phyloP scores from a whole-genome alignment of 2,888 invertebrate genomes.

The Halictus ligatus region DNA sequence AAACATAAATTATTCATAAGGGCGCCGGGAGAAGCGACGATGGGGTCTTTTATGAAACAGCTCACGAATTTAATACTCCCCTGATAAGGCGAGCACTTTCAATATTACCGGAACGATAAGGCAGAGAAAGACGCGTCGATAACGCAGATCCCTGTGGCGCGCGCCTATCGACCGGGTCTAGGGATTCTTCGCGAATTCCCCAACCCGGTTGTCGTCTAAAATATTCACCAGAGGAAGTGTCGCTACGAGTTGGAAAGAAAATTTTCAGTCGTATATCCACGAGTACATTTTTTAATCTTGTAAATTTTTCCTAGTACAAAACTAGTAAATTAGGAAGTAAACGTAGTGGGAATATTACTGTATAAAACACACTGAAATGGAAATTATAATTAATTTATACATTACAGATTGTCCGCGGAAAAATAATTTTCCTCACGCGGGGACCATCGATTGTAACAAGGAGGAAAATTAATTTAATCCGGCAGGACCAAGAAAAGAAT shows the following conservation, averaged over 20 bases:
- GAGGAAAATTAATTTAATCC: background rate
- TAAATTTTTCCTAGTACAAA: too few species aligned
- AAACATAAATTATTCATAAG: slow-evolving; percentile 28
- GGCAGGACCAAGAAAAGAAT: background rate
- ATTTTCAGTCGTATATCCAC: too few species aligned
- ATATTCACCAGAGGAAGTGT: background rate
- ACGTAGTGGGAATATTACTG: too few species aligned
- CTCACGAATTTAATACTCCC: background rate
- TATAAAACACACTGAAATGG: too few species aligned
- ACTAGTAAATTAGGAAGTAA: too few species aligned
- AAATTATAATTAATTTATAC: too few species aligned
- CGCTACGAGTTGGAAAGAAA: background rate
- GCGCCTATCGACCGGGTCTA: background rate
- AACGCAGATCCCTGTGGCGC: slow-evolving; percentile 17
- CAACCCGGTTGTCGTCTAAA: background rate
- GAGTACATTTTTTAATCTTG: too few species aligned
- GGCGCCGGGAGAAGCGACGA: background rate
- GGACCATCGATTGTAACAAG: too few species aligned
- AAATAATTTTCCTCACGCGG: too few species aligned
- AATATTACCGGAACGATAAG: slow-evolving; percentile 35
- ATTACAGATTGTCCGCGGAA: too few species aligned
- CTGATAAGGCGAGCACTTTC: slow-evolving; percentile 11
- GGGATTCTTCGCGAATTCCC: background rate
- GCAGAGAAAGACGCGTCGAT: slow-evolving; percentile 11
- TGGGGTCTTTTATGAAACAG: background rate